phyloP scores from a whole-genome alignment of 2,888 invertebrate species.

The Anthophora plumipes region DNA sequence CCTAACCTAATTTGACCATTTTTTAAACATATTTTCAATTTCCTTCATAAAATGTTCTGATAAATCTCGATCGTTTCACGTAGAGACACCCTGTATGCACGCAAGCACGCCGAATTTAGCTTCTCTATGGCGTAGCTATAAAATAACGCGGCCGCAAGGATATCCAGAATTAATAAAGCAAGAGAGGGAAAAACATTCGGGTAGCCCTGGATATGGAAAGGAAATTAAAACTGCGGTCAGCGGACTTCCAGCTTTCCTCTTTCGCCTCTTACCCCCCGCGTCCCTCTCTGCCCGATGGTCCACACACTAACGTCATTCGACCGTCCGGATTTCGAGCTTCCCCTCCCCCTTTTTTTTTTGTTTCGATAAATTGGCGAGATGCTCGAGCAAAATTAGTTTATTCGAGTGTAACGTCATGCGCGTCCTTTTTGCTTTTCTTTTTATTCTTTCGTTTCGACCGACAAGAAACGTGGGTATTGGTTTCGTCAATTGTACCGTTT shows the following conservation, averaged over 20 bases:
- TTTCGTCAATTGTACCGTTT: slow-evolving; percentile 46
- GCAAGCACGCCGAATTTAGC: background rate
- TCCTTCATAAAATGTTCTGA: background rate
- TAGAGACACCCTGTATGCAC: no score
- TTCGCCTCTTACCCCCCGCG: background rate
- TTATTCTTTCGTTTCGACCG: slow-evolving; percentile 25
- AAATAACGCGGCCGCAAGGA: slow-evolving; percentile 50
- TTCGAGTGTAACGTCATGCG: slow-evolving; percentile 63
- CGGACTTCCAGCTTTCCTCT: slow-evolving; percentile 23
- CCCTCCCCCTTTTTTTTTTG: no score
- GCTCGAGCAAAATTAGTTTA: slow-evolving; percentile 65
- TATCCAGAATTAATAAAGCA: slow-evolving; percentile 50
- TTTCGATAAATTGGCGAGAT: slow-evolving; percentile 62
- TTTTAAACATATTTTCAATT: background rate
- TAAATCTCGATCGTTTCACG: no score
- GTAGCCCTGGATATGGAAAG: slow-evolving; percentile 63
- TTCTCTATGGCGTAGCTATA: slow-evolving; percentile 26
- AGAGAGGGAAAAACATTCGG: slow-evolving; percentile 56
- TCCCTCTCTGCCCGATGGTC: background rate
- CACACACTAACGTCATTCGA: slow-evolving; percentile 48
- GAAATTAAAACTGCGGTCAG: slow-evolving; percentile 69
- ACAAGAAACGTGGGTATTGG: slow-evolving; percentile 53
- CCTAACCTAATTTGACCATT: no score
- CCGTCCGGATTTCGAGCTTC: slow-evolving; percentile 41
- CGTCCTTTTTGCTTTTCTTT: slow-evolving; percentile 38